Conservation (phyloP, 2,888 invertebrate species). For the Dryobotodes eremita region DNA sequence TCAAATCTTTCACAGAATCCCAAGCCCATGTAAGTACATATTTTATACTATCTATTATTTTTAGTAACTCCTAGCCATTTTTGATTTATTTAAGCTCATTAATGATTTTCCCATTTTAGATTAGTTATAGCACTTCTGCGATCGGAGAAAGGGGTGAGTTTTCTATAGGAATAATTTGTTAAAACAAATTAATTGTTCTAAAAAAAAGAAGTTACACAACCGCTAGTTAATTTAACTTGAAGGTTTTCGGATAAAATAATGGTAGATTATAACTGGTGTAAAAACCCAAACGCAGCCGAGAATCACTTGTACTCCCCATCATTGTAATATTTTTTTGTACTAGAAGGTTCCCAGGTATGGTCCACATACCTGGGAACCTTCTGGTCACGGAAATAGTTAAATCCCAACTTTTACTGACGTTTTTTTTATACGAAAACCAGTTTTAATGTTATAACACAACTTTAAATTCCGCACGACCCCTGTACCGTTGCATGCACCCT, state of each 20-base stretch:
- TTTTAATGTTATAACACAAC: no score
- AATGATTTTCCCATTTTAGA: conserved; percentile 6
- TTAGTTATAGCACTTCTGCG: conserved; percentile 22
- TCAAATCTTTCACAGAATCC: conserved; percentile 25
- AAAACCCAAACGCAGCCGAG: no score
- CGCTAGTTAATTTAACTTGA: neutral
- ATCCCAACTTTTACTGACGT: no score
- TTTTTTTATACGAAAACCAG: no score
- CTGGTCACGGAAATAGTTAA: no score
- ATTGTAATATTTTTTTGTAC: no score
- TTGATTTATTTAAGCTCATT: neutral
- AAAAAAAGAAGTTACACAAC: neutral
- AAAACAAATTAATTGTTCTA: no score
- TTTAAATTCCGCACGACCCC: no score
- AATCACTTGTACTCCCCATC: no score
- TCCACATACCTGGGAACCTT: no score
- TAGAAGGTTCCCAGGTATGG: no score
- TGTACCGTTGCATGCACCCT: no score
- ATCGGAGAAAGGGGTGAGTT: conserved; percentile 7
- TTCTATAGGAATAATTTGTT: neutral
- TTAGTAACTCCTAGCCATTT: neutral
- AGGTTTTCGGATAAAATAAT: neutral
- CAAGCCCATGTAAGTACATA: conserved; percentile 18
- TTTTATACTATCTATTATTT: rapidly evolving
- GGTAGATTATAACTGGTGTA: neutral